phyloP scores from a whole-genome alignment of 2,888 invertebrate genomes.

The Caenorhabditis panamensis region DNA sequence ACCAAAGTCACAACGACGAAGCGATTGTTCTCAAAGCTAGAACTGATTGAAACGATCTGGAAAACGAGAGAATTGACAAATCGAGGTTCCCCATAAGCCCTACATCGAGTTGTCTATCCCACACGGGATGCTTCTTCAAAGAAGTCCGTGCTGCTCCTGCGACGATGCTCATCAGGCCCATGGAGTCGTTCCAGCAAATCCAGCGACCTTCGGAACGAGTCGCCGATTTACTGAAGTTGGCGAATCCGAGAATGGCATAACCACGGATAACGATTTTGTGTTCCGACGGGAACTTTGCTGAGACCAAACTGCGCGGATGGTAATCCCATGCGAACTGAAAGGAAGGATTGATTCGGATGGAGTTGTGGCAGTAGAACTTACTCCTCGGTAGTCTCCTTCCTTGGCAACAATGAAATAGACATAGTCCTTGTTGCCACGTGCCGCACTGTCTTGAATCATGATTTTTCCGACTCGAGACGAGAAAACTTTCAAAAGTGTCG shows the following conservation, averaged over 20 bases:
- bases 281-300: slow-evolving; percentile 29
- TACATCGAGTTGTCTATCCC: slow-evolving; percentile 48
- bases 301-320: slow-evolving; percentile 30
- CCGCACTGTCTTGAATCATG: slow-evolving; percentile 2
- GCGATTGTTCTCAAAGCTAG: slow-evolving; percentile 24
- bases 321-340: slow-evolving; percentile 29
- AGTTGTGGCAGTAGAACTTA: background rate
- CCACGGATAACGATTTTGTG: slow-evolving; percentile 23
- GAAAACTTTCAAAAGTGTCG: slow-evolving; percentile 17
- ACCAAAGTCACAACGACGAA: slow-evolving; percentile 15
- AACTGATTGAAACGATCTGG: slow-evolving; percentile 24
- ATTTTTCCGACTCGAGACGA: slow-evolving; percentile 26
- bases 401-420: slow-evolving; percentile 30
- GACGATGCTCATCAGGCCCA: slow-evolving; percentile 28
- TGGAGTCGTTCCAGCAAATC: slow-evolving; percentile 39
- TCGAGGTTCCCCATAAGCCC: no score
- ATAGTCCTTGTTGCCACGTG: background rate
- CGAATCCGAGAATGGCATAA: slow-evolving; percentile 28
- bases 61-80: no score
- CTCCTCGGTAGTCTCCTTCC: slow-evolving; percentile 20
- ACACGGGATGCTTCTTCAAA: slow-evolving; percentile 25
- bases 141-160: slow-evolving; percentile 33
- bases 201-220: slow-evolving; percentile 19
- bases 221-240: background rate
- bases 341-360: no score